phyloP scores from a whole-genome alignment of 2,113 vertebrate species.

The Hippocampus barbouri region DNA sequence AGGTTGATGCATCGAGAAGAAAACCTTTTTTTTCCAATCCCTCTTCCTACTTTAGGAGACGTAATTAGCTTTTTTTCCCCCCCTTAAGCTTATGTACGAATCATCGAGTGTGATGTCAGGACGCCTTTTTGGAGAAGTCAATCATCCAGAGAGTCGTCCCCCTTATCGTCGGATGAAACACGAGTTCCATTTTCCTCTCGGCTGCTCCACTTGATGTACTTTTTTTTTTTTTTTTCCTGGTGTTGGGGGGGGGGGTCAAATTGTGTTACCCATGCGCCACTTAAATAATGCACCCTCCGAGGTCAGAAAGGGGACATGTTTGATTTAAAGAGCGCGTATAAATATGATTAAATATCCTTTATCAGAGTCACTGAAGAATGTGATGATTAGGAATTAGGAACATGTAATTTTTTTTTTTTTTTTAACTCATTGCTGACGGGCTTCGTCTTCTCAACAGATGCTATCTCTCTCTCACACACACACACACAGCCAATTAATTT shows the following conservation, averaged over 20 bases:
- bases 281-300: not conserved
- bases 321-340: slow-evolving; percentile 22
- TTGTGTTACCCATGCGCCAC: not conserved
- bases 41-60: not conserved
- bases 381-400: not conserved
- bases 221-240: not conserved
- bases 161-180: slow-evolving; percentile 6
- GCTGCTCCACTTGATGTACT: not conserved
- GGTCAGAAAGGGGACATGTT: slow-evolving; percentile 7
- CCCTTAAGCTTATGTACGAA: not conserved
- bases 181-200: slow-evolving; percentile 3
- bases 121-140: not conserved
- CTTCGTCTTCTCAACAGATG: slow-evolving; percentile 6
- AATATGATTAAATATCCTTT: slow-evolving; percentile 28
- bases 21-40: not conserved
- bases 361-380: not conserved
- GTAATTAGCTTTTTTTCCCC: not conserved
- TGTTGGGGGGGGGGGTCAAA: not conserved
- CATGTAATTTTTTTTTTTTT: not conserved
- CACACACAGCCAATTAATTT: slow-evolving; percentile 15
- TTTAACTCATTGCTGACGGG: not conserved
- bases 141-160: slow-evolving; percentile 1
- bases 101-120: slow-evolving; percentile 1
- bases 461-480: not conserved
- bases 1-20: not conserved